Conservation (phyloP, 1,140 invertebrate genomes). For the Pachyrhynchus sulphureomaculatus region DNA sequence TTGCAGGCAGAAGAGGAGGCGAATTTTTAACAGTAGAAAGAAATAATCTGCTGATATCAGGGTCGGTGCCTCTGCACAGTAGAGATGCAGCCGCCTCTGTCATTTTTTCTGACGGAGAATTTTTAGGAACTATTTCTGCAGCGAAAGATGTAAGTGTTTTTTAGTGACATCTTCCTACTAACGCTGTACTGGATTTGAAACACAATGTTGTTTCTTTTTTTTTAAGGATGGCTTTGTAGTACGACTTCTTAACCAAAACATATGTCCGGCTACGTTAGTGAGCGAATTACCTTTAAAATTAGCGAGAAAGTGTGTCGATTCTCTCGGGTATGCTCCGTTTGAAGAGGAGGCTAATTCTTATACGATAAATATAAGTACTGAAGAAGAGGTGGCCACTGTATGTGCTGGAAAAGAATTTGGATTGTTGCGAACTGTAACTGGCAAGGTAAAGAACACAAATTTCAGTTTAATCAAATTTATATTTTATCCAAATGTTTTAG, state of each 20-base stretch:
- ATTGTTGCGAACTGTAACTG: constrained; percentile 72
- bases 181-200: not conserved
- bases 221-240: constrained; percentile 80
- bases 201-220: not conserved
- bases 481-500: too few relatives aligned
- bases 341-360: constrained; percentile 63
- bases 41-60: constrained; percentile 59
- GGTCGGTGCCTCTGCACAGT: constrained; percentile 64
- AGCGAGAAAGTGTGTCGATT: constrained; percentile 75
- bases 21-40: constrained; percentile 65
- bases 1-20: constrained; percentile 59
- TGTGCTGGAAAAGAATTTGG: constrained; percentile 82
- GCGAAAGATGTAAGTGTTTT: constrained; percentile 72
- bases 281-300: constrained; percentile 77
- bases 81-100: constrained; percentile 65
- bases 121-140: constrained; percentile 76
- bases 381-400: constrained; percentile 69
- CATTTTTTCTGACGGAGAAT: constrained; percentile 83
- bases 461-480: not conserved
- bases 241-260: constrained; percentile 72
- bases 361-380: constrained; percentile 59
- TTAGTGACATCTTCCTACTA: not conserved
- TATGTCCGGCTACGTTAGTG: constrained; percentile 58
- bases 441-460: constrained; percentile 61
- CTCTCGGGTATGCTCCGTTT: constrained; percentile 70